Conservation (phyloP, 2,113 vertebrate genomes). For the Syngnathoides biaculeatus region DNA sequence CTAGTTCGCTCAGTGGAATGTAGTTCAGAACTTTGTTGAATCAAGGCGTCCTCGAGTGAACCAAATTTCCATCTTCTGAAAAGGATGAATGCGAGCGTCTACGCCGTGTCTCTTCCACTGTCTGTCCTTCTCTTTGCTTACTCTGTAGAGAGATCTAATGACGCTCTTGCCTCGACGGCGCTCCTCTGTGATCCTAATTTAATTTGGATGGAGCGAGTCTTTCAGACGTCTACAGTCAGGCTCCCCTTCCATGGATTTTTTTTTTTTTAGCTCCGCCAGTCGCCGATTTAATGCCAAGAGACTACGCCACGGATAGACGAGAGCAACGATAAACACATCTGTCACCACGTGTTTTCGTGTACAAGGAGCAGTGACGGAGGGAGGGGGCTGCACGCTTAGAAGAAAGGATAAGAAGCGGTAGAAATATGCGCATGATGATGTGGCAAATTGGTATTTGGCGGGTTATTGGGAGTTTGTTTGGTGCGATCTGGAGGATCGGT, state of each 20-base stretch:
- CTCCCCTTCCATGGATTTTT: slow-evolving; percentile 70
- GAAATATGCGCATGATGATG: background rate
- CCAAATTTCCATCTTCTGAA: slow-evolving; percentile 30
- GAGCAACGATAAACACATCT: slow-evolving; percentile 64
- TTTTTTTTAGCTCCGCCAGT: slow-evolving; percentile 55
- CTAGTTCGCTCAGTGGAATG: background rate
- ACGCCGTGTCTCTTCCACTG: slow-evolving; percentile 35
- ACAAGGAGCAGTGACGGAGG: background rate
- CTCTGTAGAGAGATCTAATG: slow-evolving; percentile 55
- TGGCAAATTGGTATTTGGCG: background rate
- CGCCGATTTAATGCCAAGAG: slow-evolving; percentile 64
- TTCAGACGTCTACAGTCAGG: slow-evolving; percentile 72
- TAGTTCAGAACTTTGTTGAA: background rate
- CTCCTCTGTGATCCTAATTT: slow-evolving; percentile 75
- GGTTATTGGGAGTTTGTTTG: background rate
- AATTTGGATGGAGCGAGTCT: slow-evolving; percentile 73
- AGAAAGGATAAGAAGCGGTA: background rate
- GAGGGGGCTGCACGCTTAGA: background rate
- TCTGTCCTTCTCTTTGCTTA: slow-evolving; percentile 51
- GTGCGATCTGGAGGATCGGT: too few relatives aligned
- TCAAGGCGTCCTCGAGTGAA: slow-evolving; percentile 8
- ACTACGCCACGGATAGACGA: slow-evolving; percentile 55
- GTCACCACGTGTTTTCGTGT: slow-evolving; percentile 71
- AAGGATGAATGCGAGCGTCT: slow-evolving; percentile 33
- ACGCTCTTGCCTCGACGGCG: slow-evolving; percentile 66